These are phyloP conservation scores for Metacarcinus magister DNA, from an alignment of 2,888 invertebrate species.

Conservation along the genomic window DNA sequence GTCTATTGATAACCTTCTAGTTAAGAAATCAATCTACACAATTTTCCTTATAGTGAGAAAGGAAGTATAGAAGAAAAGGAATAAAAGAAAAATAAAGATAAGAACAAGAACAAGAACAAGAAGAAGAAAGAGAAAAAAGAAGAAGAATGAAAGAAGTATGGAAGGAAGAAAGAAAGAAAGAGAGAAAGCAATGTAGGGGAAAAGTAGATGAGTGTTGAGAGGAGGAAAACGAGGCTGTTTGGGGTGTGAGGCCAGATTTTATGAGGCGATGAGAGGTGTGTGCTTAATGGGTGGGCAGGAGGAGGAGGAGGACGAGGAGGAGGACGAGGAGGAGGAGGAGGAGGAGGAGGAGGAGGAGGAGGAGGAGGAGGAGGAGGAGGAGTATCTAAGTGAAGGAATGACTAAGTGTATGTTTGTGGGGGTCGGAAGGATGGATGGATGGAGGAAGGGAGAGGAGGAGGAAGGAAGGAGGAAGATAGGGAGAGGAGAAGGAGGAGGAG, in stretches of 20 bases:
- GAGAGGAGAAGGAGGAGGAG: not conserved
- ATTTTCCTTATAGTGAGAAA: not conserved
- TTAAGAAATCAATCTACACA: too few relatives aligned
- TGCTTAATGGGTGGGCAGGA: not conserved
- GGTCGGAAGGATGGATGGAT: not conserved
- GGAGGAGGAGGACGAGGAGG: slow-evolving; percentile 15
- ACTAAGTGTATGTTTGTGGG: not conserved
- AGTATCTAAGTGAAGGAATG: too few relatives aligned
- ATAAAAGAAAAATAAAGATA: not conserved
- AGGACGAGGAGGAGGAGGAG: not conserved
- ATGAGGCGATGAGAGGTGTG: slow-evolving; percentile 13
- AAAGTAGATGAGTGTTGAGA: not conserved
- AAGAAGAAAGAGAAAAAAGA: not conserved
- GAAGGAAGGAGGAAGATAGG: too few relatives aligned
- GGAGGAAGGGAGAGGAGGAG: not conserved
- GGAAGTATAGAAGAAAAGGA: not conserved
- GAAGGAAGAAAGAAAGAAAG: not conserved
- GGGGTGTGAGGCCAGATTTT: not conserved
- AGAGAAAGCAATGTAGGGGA: not conserved
- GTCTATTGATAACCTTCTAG: too few relatives aligned
- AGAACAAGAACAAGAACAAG: not conserved
- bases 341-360: too few relatives aligned
- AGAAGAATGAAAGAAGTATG: not conserved
- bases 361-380: too few relatives aligned
- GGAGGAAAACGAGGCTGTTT: not conserved